Evolutionary conservation across 2,113 vertebrate genomes (phyloP), one percentile per base, ranked within the genome.

Genomic region (Paracanthobrama guichenoti): DNA sequence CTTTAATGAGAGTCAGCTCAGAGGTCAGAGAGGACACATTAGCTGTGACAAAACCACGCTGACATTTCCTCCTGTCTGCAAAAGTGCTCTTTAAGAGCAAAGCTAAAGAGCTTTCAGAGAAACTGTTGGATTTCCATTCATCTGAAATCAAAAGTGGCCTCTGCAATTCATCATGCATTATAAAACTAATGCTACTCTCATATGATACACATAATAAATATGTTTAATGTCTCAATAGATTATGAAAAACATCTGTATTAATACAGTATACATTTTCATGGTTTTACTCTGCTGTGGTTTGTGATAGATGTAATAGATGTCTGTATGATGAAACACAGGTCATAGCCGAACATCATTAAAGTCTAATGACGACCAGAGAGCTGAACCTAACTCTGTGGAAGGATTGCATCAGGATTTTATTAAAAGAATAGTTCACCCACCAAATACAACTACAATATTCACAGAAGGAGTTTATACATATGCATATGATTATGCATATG

Each of bases 11-110:
- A 79, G 39, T 78, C 75, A 78, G 53, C 35, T n/a, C 55, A 0
- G 55, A 60, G 75, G 77, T 79, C 77, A 79, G 14, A 16, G n/a
- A 79, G 77, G 77, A 79, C 57, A 64, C n/a, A 64, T 79, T 46
- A 78, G 20, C 53, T 59, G 53, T 59, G 53, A 78, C 75, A 78
- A 55, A 79, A 79, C 57, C 57, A 62, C 44, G 14, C 57, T 79
- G n/a, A 79, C 57, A 79, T 62, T 62, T 79, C 57, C 57, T 42
- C 53, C 13, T 59, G 46, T 77, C 28, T 78, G 75, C 75, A n/a
- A 79, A 62, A 78, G 53, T 26, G 26, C 39, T 79, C 39, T 59
- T 39, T 35, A 76, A 28, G 28, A n/a, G 22, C 75, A 39, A 22
- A 79, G 76, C 4, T 44, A 62, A 78, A 79, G 76, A 44, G 35